Evolutionary conservation across 1,140 invertebrate genomes (phyloP).

Genomic region (Sycophaga agraensis): DNA sequence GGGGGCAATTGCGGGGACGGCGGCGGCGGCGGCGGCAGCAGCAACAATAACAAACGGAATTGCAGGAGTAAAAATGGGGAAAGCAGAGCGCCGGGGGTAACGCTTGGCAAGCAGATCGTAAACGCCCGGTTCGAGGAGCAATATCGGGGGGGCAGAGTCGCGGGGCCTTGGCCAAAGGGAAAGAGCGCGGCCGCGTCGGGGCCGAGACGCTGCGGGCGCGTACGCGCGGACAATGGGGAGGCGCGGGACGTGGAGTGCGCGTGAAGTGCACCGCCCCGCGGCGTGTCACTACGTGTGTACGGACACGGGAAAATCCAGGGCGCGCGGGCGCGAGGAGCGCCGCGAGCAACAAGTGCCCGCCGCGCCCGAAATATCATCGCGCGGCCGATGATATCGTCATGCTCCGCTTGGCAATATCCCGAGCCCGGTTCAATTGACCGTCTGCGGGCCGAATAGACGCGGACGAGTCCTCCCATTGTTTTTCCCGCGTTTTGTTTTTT

Average conservation of each 20-base stretch:
- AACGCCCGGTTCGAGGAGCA: no score
- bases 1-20: no score
- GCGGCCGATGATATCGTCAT: constrained; percentile 49
- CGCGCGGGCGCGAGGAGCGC: constrained; percentile 44
- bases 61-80: no score
- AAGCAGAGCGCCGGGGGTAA: no score
- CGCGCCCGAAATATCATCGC: constrained; percentile 53
- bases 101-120: no score
- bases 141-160: no score
- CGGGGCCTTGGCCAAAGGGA: no score
- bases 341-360: constrained; percentile 54
- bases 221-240: constrained; percentile 5
- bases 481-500: no score
- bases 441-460: constrained; percentile 29
- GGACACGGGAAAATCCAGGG: constrained; percentile 43
- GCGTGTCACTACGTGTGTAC: neutral
- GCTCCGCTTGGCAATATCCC: constrained; percentile 41
- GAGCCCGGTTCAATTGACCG: constrained; percentile 47
- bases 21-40: no score
- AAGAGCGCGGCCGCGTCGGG: neutral
- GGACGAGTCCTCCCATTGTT: no score
- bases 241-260: constrained; percentile 53
- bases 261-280: constrained; percentile 52
- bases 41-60: no score
- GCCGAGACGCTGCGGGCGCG: neutral